Evolutionary conservation across 2,888 invertebrate genomes (phyloP), one percentile per base, ranked within the genome.

Genomic region (Conomelus anceps): DNA sequence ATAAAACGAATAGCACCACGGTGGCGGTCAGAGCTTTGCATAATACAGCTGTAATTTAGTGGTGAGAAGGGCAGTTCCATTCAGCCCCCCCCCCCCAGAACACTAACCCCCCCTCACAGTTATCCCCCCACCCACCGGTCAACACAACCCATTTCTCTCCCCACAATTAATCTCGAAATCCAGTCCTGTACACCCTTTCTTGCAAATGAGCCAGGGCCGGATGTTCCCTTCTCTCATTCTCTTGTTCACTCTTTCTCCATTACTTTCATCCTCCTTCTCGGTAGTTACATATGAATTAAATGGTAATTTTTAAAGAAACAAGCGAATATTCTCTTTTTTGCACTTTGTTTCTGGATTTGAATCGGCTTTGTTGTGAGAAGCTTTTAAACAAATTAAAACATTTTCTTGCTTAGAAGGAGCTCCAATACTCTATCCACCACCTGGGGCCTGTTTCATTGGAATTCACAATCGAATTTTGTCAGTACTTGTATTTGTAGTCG

Each of bases 1-100:
- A 63, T 63, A 63, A 63, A 63, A 63, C 63, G 63, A 63, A 63
- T 63, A n/a, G 63, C 63, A 63, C 63, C 63, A 63, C 26, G 9
- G 86, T 29, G 23, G 86, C 29, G 86, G 86, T 86, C 86, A 86
- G 29, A 23, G 86, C 86, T 86, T 86, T 86, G 86, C 86, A 86
- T 86, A 86, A 86, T 86, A 29, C 86, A 86, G 86, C 86, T 86
- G 29, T 86, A 86, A 86, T 86, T 86, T 86, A 86, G 86, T 86
- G 86, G 86, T 29, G 29, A 86, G 86, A 26, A 86, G 86, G 86
- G 86, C 29, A 63, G 63, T 63, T n/a, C 63, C 63, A 63, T 63
- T 63, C n/a, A 13, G 34, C 34, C 34, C 34, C 34, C 34, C 3
- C 11, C 34, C 1, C 13, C 3, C 34, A 11, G 26, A n/a, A n/a